Conservation (phyloP, 2,113 vertebrate genomes). For the Cyprinodon variegatus region DNA sequence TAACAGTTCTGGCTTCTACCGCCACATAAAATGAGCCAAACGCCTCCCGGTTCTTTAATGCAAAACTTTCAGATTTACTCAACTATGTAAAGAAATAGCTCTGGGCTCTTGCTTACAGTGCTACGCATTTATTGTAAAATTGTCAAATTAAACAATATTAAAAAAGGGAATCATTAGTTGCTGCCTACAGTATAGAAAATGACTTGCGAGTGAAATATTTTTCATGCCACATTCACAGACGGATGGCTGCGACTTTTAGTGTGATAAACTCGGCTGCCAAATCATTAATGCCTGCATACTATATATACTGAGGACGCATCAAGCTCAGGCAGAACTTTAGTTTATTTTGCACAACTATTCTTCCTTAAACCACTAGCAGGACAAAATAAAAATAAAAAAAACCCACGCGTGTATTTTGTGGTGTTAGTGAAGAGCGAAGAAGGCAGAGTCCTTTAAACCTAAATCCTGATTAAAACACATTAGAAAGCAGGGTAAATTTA, state of each 20-base stretch:
- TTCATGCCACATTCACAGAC: constrained; percentile 6
- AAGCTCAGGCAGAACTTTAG: constrained; percentile 10
- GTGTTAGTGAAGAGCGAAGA: constrained; percentile 49
- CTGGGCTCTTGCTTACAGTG: neutral
- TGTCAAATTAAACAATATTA: constrained; percentile 12
- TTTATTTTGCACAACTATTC: constrained; percentile 18
- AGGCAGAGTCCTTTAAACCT: constrained; percentile 50
- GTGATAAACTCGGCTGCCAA: constrained; percentile 16
- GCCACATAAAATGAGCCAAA: neutral
- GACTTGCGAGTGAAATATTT: neutral
- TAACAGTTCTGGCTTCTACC: constrained; percentile 1
- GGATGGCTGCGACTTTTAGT: constrained; percentile 10
- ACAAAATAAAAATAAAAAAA: constrained; percentile 58
- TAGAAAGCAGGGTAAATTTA: neutral
- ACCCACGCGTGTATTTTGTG: constrained; percentile 56
- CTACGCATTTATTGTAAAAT: constrained; percentile 6
- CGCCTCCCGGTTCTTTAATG: no score
- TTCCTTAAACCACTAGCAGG: constrained; percentile 36
- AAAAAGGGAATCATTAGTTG: constrained; percentile 18
- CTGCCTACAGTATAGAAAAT: constrained; percentile 17
- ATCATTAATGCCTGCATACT: constrained; percentile 12
- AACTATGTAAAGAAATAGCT: neutral
- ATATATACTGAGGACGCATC: neutral
- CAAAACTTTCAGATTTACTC: neutral
- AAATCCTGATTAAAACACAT: constrained; percentile 31